phyloP scores from a whole-genome alignment of 2,888 invertebrate genomes.

The Polylopha cassiicola region DNA sequence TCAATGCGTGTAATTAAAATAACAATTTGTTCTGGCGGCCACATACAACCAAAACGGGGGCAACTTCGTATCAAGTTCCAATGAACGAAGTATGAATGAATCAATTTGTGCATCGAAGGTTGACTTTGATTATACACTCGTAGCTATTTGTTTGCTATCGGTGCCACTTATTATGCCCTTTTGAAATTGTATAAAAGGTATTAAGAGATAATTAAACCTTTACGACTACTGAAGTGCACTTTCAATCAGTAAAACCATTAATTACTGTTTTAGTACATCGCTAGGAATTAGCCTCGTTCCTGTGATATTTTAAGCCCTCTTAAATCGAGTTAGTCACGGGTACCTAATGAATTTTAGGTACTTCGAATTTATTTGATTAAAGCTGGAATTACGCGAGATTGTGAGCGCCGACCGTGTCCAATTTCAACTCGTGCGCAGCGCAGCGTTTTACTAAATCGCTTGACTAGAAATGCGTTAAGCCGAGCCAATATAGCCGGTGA shows the following conservation, averaged over 20 bases:
- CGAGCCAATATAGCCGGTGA: constrained; percentile 1
- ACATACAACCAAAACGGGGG: constrained; percentile 38
- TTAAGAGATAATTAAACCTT: no score
- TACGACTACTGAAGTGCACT: no score
- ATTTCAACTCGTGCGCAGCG: constrained; percentile 38
- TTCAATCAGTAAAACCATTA: no score
- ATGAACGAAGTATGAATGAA: no score
- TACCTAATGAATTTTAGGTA: constrained; percentile 3
- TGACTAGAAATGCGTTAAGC: constrained; percentile 4
- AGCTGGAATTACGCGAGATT: constrained; percentile 22
- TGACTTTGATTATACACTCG: constrained; percentile 37
- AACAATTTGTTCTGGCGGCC: constrained; percentile 37
- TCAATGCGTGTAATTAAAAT: constrained; percentile 28
- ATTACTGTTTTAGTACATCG: no score
- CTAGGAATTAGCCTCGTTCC: no score
- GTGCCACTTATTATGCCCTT: constrained; percentile 21
- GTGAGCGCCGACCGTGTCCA: constrained; percentile 34
- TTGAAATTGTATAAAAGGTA: no score
- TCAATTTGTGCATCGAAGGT: constrained; percentile 39
- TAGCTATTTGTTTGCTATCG: constrained; percentile 1
- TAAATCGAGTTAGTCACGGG: constrained; percentile 7
- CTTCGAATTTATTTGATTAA: constrained; percentile 13
- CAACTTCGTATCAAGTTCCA: constrained; percentile 34
- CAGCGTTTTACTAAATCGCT: constrained; percentile 12
- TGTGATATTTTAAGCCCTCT: no score